A percentile compares a stretch with the other conserved stretches of the same genome.
These are phyloP conservation scores for Mustela lutreola DNA, from an alignment of 2,113 vertebrate species.

Conservation along the genomic window DNA sequence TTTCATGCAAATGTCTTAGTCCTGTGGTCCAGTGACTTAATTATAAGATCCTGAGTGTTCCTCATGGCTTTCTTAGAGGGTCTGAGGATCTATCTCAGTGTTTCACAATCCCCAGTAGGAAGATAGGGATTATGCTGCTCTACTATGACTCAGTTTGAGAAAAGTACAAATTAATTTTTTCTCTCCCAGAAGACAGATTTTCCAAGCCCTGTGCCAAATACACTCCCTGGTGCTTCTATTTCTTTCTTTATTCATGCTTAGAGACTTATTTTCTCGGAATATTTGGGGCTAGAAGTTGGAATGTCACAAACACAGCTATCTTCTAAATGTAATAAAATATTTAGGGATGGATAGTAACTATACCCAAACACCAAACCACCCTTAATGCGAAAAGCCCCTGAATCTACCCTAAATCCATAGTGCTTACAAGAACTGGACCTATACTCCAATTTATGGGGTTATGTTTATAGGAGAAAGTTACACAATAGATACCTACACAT, in stretches of 20 bases:
- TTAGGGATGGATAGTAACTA: background rate
- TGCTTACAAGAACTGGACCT: background rate
- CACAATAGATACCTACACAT: background rate
- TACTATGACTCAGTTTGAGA: background rate
- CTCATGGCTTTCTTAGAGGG: background rate
- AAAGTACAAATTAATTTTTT: background rate
- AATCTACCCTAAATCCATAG: conserved; percentile 21
- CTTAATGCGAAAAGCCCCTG: background rate
- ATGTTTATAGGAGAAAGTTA: background rate
- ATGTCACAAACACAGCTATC: background rate
- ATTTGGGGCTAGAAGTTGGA: background rate
- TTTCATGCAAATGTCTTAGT: background rate
- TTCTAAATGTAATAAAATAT: conserved; percentile 45
- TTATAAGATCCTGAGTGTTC: background rate
- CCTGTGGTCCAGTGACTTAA: background rate
- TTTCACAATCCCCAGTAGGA: background rate
- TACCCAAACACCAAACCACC: background rate
- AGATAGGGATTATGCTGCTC: background rate
- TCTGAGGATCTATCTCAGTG: background rate
- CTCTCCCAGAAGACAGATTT: conserved; percentile 53
- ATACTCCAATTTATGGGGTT: background rate
- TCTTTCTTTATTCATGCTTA: background rate
- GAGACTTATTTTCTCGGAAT: conserved; percentile 61
- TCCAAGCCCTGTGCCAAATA: conserved; percentile 13
- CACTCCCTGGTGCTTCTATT: background rate